Conservation (phyloP, 2,888 invertebrate species). For the Heliconius aoede region DNA sequence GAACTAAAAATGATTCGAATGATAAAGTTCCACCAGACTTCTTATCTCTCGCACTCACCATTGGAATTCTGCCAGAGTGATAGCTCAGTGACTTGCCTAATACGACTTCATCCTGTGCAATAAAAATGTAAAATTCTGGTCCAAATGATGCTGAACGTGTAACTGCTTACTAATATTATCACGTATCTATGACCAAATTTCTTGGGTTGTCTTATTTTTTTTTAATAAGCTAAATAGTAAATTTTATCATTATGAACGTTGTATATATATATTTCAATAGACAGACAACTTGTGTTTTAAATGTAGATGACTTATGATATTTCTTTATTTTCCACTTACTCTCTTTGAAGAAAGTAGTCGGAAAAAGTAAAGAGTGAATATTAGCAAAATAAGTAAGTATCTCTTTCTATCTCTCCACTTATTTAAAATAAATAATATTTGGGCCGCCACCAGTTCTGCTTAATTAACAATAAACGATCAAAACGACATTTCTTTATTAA, state of each 20-base stretch:
- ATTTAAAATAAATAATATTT: background rate
- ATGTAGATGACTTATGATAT: too few relatives aligned
- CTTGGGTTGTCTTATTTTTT: background rate
- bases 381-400: background rate
- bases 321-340: too few relatives aligned
- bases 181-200: background rate
- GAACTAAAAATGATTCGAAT: background rate
- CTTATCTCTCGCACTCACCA: conserved; percentile 13
- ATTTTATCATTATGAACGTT: too few relatives aligned
- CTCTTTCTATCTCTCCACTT: background rate
- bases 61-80: conserved; percentile 16
- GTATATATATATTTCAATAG: too few relatives aligned
- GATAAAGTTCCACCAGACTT: conserved; percentile 18
- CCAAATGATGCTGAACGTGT: conserved; percentile 5
- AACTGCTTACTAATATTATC: background rate
- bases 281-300: too few relatives aligned
- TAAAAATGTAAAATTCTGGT: conserved; percentile 7
- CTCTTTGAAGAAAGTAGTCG: too few relatives aligned
- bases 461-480: background rate
- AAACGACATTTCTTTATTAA: background rate
- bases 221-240: background rate
- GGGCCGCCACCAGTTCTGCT: too few relatives aligned
- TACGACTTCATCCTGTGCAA: conserved; percentile 17
- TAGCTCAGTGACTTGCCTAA: conserved; percentile 16
- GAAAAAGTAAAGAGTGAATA: background rate